Evolutionary conservation across 1,140 invertebrate species (phyloP), one percentile per base, ranked within the genome.

Genomic region (Chionoecetes opilio): DNA sequence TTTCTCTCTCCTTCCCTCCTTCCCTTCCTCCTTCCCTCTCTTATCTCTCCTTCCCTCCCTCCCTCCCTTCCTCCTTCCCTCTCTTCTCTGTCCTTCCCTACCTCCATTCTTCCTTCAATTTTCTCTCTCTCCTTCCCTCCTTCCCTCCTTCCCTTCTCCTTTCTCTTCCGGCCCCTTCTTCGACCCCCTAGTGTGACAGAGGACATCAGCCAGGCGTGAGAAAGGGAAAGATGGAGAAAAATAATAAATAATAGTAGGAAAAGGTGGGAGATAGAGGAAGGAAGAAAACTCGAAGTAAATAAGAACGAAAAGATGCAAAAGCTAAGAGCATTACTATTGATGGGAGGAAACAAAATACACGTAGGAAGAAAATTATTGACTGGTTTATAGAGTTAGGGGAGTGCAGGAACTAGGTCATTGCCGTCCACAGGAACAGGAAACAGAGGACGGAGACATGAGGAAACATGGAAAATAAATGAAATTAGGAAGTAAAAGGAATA

Each of bases 121-220:
- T 53, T 82, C 82, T 82, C 82, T 82, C 82, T 82, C 82, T 82
- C 82, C 26, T 21, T 82, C 82, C 26, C 82, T 82, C 82, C 26
- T 21, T 82, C 82, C 26, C 82, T 82, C 82, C 26, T 21, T 82
- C 82, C 26, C 82, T 82, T 21, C 26, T 21, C 26, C 82, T 82
- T 21, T 82, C 82, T 82, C 21, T 82, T 32, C 32, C 82, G n/a
- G 29, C n/a, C 32, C 29, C 82, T n/a, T 6, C 9, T 17, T 84
- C 82, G 32, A 84, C 11, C 82, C 21, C 32, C 82, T 17, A 9
- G 46, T 14, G 2, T 53, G 46, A 17, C 46, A 53, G 46, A 17
- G 46, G 46, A 53, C 46, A 53, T 53, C 46, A 53, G 46, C 46
- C 46, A 53, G 46, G 46, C 46, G 46, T 53, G 46, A 53, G 46